Conservation (phyloP, 2,888 invertebrate genomes). For the Choristoneura rosaceana region DNA sequence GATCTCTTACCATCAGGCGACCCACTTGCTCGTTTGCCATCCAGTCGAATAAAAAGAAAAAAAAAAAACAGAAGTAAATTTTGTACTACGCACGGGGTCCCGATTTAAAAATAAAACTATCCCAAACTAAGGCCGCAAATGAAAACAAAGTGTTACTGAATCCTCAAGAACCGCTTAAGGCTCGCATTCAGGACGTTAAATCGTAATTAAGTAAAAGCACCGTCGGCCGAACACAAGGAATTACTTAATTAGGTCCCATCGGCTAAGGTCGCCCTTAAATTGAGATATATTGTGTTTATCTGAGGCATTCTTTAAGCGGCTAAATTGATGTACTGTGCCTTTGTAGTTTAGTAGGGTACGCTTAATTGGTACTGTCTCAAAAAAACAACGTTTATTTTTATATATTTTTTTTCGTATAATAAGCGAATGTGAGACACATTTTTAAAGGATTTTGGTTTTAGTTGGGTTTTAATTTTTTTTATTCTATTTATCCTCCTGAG, state of each 20-base stretch:
- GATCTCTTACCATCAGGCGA: no score
- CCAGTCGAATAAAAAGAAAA: no score
- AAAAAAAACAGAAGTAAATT: no score
- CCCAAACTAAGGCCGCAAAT: constrained; percentile 32
- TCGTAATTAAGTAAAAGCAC: constrained; percentile 79
- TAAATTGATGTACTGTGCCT: constrained; percentile 16
- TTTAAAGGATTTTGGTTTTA: no score
- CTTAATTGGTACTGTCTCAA: neutral
- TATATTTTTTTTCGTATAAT: no score
- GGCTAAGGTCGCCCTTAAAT: constrained; percentile 56
- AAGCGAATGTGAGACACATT: no score
- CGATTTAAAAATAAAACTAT: constrained; percentile 28
- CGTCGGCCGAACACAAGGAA: constrained; percentile 63
- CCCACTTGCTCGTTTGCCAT: no score
- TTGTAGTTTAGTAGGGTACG: constrained; percentile 23
- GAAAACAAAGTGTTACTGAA: constrained; percentile 45
- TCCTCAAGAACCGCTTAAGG: constrained; percentile 59
- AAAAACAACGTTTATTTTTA: no score
- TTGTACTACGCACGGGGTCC: no score
- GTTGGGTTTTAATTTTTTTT: no score
- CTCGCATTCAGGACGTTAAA: constrained; percentile 68
- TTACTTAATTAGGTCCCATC: constrained; percentile 74
- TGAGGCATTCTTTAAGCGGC: constrained; percentile 52
- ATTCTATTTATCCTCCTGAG: no score
- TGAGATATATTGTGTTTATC: constrained; percentile 67